These are phyloP conservation scores for Trachelus iudaicus DNA, from an alignment of 2,888 invertebrate genomes.

Conservation along the genomic window DNA sequence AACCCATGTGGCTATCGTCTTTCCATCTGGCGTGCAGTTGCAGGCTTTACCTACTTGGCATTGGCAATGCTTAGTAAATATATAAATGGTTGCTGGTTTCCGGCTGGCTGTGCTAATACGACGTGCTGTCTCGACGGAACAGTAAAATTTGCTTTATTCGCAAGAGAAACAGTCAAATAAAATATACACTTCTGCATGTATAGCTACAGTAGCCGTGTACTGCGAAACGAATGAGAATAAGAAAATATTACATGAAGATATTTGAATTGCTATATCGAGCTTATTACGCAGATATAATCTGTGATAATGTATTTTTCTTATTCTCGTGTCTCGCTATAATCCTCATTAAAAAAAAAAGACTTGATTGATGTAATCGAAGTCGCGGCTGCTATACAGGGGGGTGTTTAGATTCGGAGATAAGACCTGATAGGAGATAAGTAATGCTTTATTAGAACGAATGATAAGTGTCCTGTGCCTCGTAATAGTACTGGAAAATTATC, in stretches of 20 bases:
- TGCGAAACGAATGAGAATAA: neutral
- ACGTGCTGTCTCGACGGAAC: neutral
- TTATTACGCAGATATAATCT: conserved; percentile 25
- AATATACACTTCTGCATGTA: neutral
- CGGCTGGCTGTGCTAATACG: neutral
- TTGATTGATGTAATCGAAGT: neutral
- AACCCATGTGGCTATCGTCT: conserved; percentile 19
- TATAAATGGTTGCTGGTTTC: neutral
- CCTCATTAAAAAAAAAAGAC: conserved; percentile 1
- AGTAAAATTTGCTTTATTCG: neutral
- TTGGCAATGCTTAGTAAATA: conserved; percentile 2
- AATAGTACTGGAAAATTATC: neutral
- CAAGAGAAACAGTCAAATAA: neutral
- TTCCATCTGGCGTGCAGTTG: neutral
- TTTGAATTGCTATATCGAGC: neutral
- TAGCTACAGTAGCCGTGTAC: neutral
- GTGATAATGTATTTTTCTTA: neutral
- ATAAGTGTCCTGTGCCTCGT: neutral
- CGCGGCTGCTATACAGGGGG: neutral
- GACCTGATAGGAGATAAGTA: neutral
- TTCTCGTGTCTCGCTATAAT: neutral
- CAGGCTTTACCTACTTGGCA: neutral
- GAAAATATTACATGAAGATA: neutral
- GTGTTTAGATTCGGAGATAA: neutral
- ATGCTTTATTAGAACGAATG: neutral